Conservation (phyloP, 2,113 vertebrate genomes). For the Lagopus leucura region DNA sequence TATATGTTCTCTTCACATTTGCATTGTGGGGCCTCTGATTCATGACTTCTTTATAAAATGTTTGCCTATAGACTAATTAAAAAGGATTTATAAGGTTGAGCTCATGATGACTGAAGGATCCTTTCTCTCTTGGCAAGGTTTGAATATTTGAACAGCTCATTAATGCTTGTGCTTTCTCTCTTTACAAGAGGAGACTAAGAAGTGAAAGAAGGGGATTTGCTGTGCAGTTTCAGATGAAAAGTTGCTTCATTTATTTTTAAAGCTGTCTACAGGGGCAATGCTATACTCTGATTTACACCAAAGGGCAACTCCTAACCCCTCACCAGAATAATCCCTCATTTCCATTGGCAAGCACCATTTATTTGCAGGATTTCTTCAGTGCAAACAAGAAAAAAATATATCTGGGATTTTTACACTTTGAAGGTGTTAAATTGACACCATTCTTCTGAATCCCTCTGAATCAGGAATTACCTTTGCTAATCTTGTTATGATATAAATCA, state of each 20-base stretch:
- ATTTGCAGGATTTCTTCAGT: background rate
- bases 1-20: background rate
- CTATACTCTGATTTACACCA: slow-evolving; percentile 7
- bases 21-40: background rate
- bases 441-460: background rate
- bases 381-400: background rate
- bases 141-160: slow-evolving; percentile 63
- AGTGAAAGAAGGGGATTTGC: slow-evolving; percentile 38
- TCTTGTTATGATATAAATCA: background rate
- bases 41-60: slow-evolving; percentile 13
- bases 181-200: slow-evolving; percentile 12
- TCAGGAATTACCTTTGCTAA: background rate
- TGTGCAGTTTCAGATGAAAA: slow-evolving; percentile 29
- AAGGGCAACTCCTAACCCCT: background rate
- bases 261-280: slow-evolving; percentile 33
- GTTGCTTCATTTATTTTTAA: slow-evolving; percentile 46
- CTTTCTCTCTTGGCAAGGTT: slow-evolving; percentile 34
- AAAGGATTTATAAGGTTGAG: slow-evolving; percentile 52
- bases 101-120: slow-evolving; percentile 21
- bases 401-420: background rate
- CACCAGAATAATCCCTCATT: slow-evolving; percentile 15
- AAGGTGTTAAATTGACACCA: background rate
- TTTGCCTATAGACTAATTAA: slow-evolving; percentile 55
- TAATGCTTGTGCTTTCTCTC: slow-evolving; percentile 1
- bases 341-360: background rate